Conservation (phyloP, 2,888 invertebrate genomes). For the Cheiracanthium punctorium region DNA sequence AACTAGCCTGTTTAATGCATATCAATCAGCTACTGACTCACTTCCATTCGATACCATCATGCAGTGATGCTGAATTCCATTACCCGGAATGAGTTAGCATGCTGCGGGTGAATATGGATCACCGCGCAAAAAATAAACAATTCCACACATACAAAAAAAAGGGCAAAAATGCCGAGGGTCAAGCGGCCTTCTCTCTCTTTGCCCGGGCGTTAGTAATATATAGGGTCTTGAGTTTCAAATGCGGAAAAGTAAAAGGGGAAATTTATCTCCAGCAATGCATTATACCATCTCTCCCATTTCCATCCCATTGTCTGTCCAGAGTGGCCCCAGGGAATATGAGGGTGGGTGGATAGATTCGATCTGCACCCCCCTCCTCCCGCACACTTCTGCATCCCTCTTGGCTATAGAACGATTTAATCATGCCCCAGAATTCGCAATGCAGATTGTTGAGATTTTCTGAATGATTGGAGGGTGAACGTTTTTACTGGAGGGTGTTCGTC, state of each 20-base stretch:
- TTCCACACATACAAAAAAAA: too few species aligned
- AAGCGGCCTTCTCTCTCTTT: not conserved
- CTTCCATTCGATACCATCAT: too few species aligned
- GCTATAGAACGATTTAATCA: slow-evolving; percentile 15
- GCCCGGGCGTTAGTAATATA: not conserved
- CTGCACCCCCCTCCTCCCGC: not conserved
- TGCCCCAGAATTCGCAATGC: slow-evolving; percentile 10
- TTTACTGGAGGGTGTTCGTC: slow-evolving; percentile 1
- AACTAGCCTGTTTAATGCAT: too few species aligned
- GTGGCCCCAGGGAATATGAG: not conserved
- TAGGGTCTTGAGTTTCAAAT: slow-evolving; percentile 17
- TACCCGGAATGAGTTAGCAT: not conserved
- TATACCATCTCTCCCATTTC: slow-evolving; percentile 13
- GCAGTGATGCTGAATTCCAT: not conserved
- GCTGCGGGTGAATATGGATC: not conserved
- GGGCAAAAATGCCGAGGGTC: not conserved
- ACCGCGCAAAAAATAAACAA: not conserved
- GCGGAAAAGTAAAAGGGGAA: slow-evolving; percentile 13
- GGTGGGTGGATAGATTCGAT: not conserved
- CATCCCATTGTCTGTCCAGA: slow-evolving; percentile 15
- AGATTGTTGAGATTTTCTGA: slow-evolving; percentile 17
- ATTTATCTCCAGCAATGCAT: slow-evolving; percentile 9
- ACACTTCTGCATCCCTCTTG: not conserved
- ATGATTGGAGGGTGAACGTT: slow-evolving; percentile 13
- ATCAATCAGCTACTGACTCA: too few species aligned